A percentile compares a stretch with the other conserved stretches of the same genome.
Conservation (phyloP, 2,888 invertebrate genomes). For the Exephanes ischioxanthus region DNA sequence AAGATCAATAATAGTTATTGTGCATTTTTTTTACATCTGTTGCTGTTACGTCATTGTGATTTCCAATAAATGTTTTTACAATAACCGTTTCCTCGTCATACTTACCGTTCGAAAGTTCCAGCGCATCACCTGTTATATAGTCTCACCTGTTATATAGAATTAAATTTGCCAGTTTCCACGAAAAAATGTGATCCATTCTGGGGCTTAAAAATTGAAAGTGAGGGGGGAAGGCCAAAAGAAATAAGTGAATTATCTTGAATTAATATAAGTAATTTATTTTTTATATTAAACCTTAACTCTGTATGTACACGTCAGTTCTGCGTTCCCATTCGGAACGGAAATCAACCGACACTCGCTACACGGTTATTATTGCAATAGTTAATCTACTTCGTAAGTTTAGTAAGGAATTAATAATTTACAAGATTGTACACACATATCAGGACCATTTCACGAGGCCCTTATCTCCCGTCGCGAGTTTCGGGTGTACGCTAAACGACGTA, state of each 20-base stretch:
- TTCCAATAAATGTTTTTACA: slow-evolving; percentile 78
- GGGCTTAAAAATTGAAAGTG: slow-evolving; percentile 13
- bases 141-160: too few relatives aligned
- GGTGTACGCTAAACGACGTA: slow-evolving; percentile 71
- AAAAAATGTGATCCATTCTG: not conserved
- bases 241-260: slow-evolving; percentile 60
- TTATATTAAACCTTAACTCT: slow-evolving; percentile 80
- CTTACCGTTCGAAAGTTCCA: not conserved
- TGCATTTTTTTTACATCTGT: slow-evolving; percentile 74
- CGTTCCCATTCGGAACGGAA: slow-evolving; percentile 60
- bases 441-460: slow-evolving; percentile 61
- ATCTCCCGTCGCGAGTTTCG: slow-evolving; percentile 69
- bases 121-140: not conserved
- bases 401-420: slow-evolving; percentile 81
- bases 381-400: slow-evolving; percentile 74
- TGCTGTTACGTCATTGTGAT: slow-evolving; percentile 79
- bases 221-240: slow-evolving; percentile 15
- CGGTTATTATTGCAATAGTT: slow-evolving; percentile 69
- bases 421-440: slow-evolving; percentile 80
- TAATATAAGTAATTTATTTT: slow-evolving; percentile 73
- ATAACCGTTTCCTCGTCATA: slow-evolving; percentile 34
- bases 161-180: too few relatives aligned
- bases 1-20: slow-evolving; percentile 72
- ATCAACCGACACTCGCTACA: slow-evolving; percentile 69
- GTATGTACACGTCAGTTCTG: slow-evolving; percentile 82